Base-by-base conservation (phyloP, 2,888 invertebrate genomes). In the Mesochorus sp. region DNA sequence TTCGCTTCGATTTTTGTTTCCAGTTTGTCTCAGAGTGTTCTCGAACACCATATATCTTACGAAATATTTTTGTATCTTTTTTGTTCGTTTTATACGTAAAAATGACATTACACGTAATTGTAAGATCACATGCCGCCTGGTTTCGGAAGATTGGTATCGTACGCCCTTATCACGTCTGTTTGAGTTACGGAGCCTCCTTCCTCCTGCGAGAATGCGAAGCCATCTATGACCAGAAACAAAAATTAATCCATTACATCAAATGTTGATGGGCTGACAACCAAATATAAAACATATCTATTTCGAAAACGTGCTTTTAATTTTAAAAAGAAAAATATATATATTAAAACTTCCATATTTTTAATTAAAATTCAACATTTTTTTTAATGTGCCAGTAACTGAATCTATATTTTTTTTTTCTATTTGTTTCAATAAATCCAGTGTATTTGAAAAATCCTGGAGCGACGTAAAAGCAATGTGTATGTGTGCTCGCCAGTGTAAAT, bases 131-230 rank as follows among this genome's bases (percentile, higher is more conserved):
- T 94, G 91, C 94, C 96, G 89, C 93, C 94, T 85, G 95, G 95
- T 91, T 96, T 95, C 91, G 96, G 96, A 91, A 95, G 94, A 89
- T 96, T 97, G 85, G 98, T 98, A 93, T 99, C 97, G 94, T 99
- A 99, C 64, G 97, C 97, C 90, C 99, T 95, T 91, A 99, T 98
- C 90, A 99, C 95, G 89, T 97, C 97, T 83, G 98, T 96, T 93
- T 99, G 97, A 62, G 97, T 95, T 81, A 99, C 97, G 86, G 95
- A 96, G 83, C 98, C 98, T 89, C 98, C 97, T 93, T 99, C 99
- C 92, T 99, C 99, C 95, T 99, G 99, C 49, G 99, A 99, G 93
- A 99, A 99, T 84, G 99, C 99, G 93, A 96, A 99, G 82, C 99
- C 99, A 95, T 98, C 98, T 98, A 49, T 76, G 12, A 67, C 67